Percentiles rank a stretch among this genome's conserved stretches.
Evolutionary conservation across 2,797 vertebrate species (phyloP).

Genomic region (Furcifer pardalis): DNA sequence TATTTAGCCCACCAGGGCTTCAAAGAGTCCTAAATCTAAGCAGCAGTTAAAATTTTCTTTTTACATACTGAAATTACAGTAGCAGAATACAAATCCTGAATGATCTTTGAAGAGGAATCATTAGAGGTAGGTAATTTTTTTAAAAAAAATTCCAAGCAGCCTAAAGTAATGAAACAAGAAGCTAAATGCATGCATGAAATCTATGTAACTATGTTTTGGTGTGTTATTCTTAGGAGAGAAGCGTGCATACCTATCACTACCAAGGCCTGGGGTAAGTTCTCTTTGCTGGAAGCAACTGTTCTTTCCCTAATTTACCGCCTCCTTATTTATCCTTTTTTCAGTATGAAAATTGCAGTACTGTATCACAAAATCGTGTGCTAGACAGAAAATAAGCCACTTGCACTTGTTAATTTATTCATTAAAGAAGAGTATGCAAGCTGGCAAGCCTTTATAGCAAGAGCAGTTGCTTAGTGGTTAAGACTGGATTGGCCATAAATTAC

Average conservation of each 20-base stretch:
- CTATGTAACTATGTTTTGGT: constrained; percentile 50
- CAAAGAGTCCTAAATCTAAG: constrained; percentile 27
- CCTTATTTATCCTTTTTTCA: constrained; percentile 47
- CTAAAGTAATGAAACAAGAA: constrained; percentile 37
- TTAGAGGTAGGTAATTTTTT: constrained; percentile 55
- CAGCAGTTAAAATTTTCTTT: constrained; percentile 8
- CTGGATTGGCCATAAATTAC: too few relatives aligned
- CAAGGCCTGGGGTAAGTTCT: constrained; percentile 91
- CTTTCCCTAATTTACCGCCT: background rate
- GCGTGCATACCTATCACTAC: constrained; percentile 92
- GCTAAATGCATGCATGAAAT: constrained; percentile 19
- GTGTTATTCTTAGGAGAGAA: constrained; percentile 90
- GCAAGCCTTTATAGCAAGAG: background rate
- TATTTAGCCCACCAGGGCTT: background rate
- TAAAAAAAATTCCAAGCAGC: constrained; percentile 29
- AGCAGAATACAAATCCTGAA: constrained; percentile 15
- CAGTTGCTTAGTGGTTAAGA: too few relatives aligned
- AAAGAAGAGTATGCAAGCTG: background rate
- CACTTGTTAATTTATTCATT: background rate
- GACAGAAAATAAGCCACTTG: background rate
- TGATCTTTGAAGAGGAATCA: constrained; percentile 22
- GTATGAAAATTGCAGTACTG: background rate
- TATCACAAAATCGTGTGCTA: background rate
- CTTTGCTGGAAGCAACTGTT: background rate
- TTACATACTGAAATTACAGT: background rate